Evolutionary conservation across 1,140 invertebrate species (phyloP).

Genomic region (Sesamia nonagrioides): DNA sequence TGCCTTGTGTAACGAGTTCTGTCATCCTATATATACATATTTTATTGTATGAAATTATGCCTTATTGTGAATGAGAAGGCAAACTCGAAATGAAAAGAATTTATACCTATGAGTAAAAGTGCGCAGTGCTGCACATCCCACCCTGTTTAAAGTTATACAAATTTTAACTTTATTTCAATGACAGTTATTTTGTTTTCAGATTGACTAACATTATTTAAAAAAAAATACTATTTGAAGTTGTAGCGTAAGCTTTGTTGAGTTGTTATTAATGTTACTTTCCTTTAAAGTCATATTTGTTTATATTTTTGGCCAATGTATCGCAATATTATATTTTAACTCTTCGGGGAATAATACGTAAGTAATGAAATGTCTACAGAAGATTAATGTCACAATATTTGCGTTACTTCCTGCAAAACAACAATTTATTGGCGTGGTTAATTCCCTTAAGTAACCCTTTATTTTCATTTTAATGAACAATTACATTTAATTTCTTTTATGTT

Average conservation of each 20-base stretch:
- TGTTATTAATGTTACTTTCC: not conserved
- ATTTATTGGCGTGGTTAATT: not conserved
- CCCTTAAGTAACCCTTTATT: slow-evolving; percentile 16
- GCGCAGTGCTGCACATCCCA: too few species aligned
- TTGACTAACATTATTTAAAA: too few species aligned
- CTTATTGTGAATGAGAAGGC: too few species aligned
- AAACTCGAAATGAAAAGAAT: too few species aligned
- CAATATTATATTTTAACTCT: not conserved
- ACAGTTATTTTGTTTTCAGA: too few species aligned
- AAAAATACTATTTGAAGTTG: too few species aligned
- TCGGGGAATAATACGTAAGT: not conserved
- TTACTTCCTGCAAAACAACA: not conserved
- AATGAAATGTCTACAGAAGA: slow-evolving; percentile 7
- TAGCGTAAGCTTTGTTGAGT: too few species aligned
- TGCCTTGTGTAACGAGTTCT: not conserved
- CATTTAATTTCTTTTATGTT: not conserved
- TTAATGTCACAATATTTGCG: not conserved
- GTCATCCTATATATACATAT: not conserved
- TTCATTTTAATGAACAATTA: not conserved
- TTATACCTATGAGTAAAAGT: too few species aligned
- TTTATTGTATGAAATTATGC: too few species aligned
- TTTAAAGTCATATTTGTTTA: not conserved
- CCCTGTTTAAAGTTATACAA: too few species aligned
- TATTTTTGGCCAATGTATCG: not conserved
- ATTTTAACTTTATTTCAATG: too few species aligned